These are phyloP conservation scores for Drosophila pallidifrons DNA, from an alignment of 1,140 invertebrate species.

Conservation along the genomic window DNA sequence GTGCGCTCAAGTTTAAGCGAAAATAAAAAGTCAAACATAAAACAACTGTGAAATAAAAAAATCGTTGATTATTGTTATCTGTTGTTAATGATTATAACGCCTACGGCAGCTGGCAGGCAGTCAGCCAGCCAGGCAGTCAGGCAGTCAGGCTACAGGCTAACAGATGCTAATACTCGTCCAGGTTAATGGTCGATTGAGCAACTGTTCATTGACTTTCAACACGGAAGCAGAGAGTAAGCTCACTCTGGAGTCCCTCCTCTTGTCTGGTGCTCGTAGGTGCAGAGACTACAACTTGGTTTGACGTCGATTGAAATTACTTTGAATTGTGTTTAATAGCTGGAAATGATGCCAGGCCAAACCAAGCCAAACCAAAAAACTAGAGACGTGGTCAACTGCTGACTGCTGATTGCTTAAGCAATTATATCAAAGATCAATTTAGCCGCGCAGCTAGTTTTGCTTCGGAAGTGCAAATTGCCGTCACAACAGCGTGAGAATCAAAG, in stretches of 20 bases:
- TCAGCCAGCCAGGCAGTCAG: not conserved
- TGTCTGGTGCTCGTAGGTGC: conserved; percentile 57
- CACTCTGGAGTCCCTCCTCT: conserved; percentile 15
- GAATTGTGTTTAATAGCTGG: conserved; percentile 82
- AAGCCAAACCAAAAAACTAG: not conserved
- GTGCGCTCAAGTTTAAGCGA: conserved; percentile 26
- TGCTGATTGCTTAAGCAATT: conserved; percentile 64
- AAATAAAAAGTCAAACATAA: conserved; percentile 10
- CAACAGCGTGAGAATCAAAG: conserved; percentile 69
- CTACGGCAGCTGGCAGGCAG: conserved; percentile 26
- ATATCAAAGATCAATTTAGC: conserved; percentile 75
- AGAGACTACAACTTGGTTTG: conserved; percentile 25
- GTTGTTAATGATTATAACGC: conserved; percentile 77
- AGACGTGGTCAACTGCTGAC: conserved; percentile 5
- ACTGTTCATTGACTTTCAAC: conserved; percentile 73
- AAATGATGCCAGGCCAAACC: conserved; percentile 66
- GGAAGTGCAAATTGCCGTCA: conserved; percentile 73
- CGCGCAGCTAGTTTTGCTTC: conserved; percentile 33
- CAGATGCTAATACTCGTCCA: conserved; percentile 41
- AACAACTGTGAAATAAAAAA: conserved; percentile 18
- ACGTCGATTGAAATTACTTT: conserved; percentile 72
- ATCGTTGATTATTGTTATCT: conserved; percentile 57
- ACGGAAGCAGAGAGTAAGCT: conserved; percentile 52
- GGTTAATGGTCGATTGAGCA: conserved; percentile 78
- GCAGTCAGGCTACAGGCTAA: conserved; percentile 6